Evolutionary conservation across 2,113 vertebrate genomes (phyloP), one percentile per base, ranked within the genome.

Genomic region (Polyodon spathula): DNA sequence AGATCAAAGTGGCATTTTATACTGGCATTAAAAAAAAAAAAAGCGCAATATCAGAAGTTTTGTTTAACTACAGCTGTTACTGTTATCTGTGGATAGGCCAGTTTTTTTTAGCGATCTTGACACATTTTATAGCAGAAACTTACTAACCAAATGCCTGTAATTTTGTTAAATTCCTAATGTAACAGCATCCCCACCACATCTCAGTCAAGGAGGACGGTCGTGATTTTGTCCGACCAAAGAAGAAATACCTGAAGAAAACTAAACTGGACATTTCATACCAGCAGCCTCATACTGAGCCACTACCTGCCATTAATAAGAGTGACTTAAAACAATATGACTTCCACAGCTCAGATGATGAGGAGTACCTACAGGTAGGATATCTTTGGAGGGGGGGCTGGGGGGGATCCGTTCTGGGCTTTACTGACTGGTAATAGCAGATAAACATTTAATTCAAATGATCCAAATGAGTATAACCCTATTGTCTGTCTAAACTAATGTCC

Each of bases 311-410:
- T 81, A 91, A 73, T 84, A 88, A 91, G 82, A 90, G 87, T 9
- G 91, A 94, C 57, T 90, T 95, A 69, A 95, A 92, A 56, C 93
- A 95, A 79, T 97, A 97, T 40, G 93, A 97, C 86, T 97, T 97
- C 80, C 93, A 93, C 84, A 95, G 93, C 71, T 97, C 93, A 1
- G 93, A 93, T 63, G 93, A 97, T 61, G 93, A 97, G 15, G 92
- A 94, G 60, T 87, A 88, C 73, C 86, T 84, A 3, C 88, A 90
- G 90, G 93, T 97, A 75, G 72, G 74, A 60, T 6, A 8, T 37
- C 8, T 10, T 1, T n/a, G n/a, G n/a, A n/a, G 1, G 15, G 14
- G n/a, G 2, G 6, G 3, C 40, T 10, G 5, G 40, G 17, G n/a
- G n/a, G n/a, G n/a, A n/a, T n/a, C n/a, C n/a, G n/a, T n/a, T n/a